Evolutionary conservation across 2,113 vertebrate genomes (phyloP).

Genomic region (Cololabis saira): DNA sequence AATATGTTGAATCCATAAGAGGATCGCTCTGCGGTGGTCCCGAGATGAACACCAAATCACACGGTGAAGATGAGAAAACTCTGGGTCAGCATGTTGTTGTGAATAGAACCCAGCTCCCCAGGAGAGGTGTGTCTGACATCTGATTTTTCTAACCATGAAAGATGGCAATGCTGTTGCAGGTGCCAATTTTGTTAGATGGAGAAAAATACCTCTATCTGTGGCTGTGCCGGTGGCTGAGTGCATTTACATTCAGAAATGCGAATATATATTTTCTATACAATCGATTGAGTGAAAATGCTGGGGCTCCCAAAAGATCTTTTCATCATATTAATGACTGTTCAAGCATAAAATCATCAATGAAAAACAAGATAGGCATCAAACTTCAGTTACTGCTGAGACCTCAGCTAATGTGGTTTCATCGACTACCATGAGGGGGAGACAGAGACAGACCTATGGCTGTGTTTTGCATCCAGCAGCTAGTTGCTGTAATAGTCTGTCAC

Average conservation of each 20-base stretch:
- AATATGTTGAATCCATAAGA: slow-evolving; percentile 66
- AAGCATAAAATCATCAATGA: slow-evolving; percentile 7
- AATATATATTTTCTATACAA: slow-evolving; percentile 30
- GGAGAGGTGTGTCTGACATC: slow-evolving; percentile 69
- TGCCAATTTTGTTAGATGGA: slow-evolving; percentile 66
- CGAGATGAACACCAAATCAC: slow-evolving; percentile 65
- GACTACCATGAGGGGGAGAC: slow-evolving; percentile 79
- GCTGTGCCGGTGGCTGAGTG: slow-evolving; percentile 7
- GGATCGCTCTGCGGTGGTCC: slow-evolving; percentile 55
- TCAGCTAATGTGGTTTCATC: slow-evolving; percentile 33
- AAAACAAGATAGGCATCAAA: slow-evolving; percentile 3
- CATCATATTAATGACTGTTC: background rate
- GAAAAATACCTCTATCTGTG: slow-evolving; percentile 51
- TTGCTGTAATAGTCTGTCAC: slow-evolving; percentile 54
- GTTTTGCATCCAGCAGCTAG: slow-evolving; percentile 32
- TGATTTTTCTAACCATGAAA: slow-evolving; percentile 81
- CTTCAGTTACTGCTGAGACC: background rate
- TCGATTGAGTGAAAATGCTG: background rate
- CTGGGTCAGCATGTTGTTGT: slow-evolving; percentile 73
- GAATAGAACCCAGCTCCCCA: slow-evolving; percentile 22
- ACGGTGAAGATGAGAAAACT: slow-evolving; percentile 65
- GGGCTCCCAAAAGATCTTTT: background rate
- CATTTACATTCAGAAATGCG: slow-evolving; percentile 13
- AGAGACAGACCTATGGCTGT: slow-evolving; percentile 69
- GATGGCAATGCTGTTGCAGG: slow-evolving; percentile 64